A percentile compares a stretch with the other conserved stretches of the same genome.
phyloP scores from a whole-genome alignment of 2,797 vertebrate species.

The Gymnopithys bicolor region DNA sequence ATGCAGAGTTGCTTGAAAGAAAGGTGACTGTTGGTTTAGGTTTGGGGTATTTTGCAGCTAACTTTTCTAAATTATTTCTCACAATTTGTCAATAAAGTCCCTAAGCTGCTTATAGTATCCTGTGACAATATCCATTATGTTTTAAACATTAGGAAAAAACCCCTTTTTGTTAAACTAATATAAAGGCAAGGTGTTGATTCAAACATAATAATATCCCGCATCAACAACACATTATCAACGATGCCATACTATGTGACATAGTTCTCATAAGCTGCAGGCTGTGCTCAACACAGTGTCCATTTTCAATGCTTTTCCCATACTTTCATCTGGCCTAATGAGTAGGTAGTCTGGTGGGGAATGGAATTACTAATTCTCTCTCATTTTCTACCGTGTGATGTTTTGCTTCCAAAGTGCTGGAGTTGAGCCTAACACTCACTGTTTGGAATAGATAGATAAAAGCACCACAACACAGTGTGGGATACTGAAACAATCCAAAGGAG shows the following conservation, averaged over 20 bases:
- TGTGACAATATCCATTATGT: neutral
- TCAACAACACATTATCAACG: neutral
- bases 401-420: neutral
- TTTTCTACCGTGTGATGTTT: neutral
- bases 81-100: neutral
- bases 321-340: neutral
- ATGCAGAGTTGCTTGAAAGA: neutral
- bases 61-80: neutral
- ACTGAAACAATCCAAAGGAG: neutral
- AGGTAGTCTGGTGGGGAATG: accelerated
- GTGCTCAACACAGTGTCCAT: neutral
- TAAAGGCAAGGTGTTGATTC: neutral
- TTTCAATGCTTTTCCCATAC: neutral
- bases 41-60: neutral
- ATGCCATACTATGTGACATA: accelerated
- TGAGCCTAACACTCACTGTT: neutral
- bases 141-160: neutral
- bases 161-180: neutral
- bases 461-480: neutral
- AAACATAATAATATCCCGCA: neutral
- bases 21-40: neutral
- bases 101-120: neutral
- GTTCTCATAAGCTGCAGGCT: neutral
- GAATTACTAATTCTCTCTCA: neutral
- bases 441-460: neutral